Conservation (phyloP, 2,797 vertebrate genomes). For the Prunella strophiata region DNA sequence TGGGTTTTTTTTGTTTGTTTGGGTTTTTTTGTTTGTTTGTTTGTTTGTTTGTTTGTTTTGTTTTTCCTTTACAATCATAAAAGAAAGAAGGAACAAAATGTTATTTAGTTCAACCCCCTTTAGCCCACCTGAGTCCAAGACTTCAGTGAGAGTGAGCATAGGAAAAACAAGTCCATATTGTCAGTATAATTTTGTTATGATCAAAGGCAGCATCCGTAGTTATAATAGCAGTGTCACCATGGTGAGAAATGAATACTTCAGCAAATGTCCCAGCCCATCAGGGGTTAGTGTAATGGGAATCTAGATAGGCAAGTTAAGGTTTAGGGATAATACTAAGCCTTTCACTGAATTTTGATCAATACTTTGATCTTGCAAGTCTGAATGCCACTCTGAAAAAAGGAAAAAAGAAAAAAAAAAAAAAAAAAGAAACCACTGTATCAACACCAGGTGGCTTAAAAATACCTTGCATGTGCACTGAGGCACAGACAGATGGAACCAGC, state of each 20-base stretch:
- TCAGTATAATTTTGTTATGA: background rate
- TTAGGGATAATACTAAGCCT: background rate
- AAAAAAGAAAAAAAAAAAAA: background rate
- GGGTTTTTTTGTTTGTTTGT: no score
- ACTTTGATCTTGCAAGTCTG: background rate
- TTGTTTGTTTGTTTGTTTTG: no score
- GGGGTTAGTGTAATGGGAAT: background rate
- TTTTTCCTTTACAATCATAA: background rate
- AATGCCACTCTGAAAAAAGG: background rate
- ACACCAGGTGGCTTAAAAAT: slow-evolving; percentile 51
- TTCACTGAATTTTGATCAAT: background rate
- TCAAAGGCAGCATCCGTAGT: background rate
- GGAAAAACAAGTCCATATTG: background rate
- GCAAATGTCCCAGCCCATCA: background rate
- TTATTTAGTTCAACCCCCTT: background rate
- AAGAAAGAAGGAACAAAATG: background rate
- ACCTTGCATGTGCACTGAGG: background rate
- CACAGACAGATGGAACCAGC: slow-evolving; percentile 53
- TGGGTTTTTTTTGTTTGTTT: no score
- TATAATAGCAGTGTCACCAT: background rate
- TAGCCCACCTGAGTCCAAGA: background rate
- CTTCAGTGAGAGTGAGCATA: background rate
- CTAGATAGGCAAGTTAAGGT: background rate
- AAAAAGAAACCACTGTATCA: background rate
- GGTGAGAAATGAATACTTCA: slow-evolving; percentile 22